phyloP scores from a whole-genome alignment of 2,797 vertebrate species.

The Lutjanus campechanus region DNA sequence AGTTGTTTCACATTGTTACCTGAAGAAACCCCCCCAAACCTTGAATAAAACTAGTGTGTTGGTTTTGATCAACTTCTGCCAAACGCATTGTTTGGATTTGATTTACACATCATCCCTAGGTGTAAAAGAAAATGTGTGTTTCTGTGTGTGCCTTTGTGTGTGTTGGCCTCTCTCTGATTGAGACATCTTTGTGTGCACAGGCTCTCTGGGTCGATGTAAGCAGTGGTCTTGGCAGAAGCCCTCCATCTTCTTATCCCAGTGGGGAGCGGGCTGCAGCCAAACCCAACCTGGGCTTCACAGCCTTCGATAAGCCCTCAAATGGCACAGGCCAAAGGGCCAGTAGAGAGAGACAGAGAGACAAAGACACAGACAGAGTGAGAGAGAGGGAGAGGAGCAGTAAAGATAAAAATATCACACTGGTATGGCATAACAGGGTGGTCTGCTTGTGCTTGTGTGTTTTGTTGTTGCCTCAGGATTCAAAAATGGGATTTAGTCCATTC shows the following conservation, averaged over 20 bases:
- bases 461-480: constrained; percentile 73
- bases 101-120: constrained; percentile 9
- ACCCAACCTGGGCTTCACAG: constrained; percentile 71
- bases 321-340: constrained; percentile 68
- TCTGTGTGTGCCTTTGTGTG: constrained; percentile 22
- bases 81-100: constrained; percentile 25
- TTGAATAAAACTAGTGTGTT: constrained; percentile 32
- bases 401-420: constrained; percentile 59
- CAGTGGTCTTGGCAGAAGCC: constrained; percentile 72
- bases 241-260: constrained; percentile 74
- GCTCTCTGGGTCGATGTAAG: constrained; percentile 67
- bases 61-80: constrained; percentile 28
- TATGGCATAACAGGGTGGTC: constrained; percentile 71
- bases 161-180: constrained; percentile 62
- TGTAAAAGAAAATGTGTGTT: constrained; percentile 6
- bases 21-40: constrained; percentile 30
- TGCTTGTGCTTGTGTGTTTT: constrained; percentile 58
- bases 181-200: constrained; percentile 66
- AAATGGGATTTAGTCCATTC: constrained; percentile 73
- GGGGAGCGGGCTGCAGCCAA: constrained; percentile 62
- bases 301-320: constrained; percentile 73
- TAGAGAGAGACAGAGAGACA: constrained; percentile 22
- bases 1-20: constrained; percentile 39
- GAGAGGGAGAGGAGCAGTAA: constrained; percentile 23
- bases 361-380: constrained; percentile 7